These are phyloP conservation scores for Araneus ventricosus DNA, from an alignment of 1,140 invertebrate species.

Conservation along the genomic window DNA sequence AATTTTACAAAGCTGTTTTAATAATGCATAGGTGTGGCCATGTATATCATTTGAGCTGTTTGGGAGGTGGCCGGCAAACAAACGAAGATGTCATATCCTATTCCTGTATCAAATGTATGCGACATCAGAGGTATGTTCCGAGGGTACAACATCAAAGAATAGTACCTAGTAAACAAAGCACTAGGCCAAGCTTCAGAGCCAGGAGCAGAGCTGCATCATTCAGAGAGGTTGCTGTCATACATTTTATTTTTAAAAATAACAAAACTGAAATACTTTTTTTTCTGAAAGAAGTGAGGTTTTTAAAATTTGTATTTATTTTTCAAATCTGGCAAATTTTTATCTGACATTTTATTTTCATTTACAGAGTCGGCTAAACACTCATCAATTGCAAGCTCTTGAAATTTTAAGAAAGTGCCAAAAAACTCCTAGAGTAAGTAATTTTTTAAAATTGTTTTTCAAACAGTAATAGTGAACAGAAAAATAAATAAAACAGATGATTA, in stretches of 20 bases:
- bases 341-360: background rate
- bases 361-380: constrained; percentile 57
- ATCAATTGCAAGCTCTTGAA: constrained; percentile 69
- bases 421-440: constrained; percentile 53
- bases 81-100: constrained; percentile 26
- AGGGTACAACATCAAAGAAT: background rate
- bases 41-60: constrained; percentile 73
- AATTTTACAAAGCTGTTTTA: background rate
- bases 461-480: too few relatives aligned
- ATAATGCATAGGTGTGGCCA: constrained; percentile 68
- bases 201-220: constrained; percentile 17
- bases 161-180: background rate
- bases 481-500: too few relatives aligned
- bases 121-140: constrained; percentile 36
- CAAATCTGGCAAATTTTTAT: background rate
- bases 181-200: background rate
- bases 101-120: constrained; percentile 26
- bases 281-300: background rate
- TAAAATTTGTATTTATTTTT: background rate
- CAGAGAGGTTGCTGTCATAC: constrained; percentile 43
- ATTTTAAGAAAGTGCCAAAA: constrained; percentile 62
- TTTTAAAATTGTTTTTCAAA: background rate
- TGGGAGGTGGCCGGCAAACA: constrained; percentile 18
- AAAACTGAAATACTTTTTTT: background rate
- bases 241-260: background rate